phyloP scores from a whole-genome alignment of 2,888 invertebrate genomes.

The Seira musarum region DNA sequence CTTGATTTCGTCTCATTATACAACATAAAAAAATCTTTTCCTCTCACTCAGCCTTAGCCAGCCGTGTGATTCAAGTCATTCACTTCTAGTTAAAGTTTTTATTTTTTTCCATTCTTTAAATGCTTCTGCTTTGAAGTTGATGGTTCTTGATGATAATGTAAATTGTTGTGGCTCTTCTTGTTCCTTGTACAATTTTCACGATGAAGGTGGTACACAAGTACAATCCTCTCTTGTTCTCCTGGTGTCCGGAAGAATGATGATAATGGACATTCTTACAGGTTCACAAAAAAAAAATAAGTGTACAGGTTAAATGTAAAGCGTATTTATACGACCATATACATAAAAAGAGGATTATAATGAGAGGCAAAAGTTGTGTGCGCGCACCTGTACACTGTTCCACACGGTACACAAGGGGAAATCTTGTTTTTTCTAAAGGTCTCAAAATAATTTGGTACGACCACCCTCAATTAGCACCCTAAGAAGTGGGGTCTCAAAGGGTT shows the following conservation, averaged over 20 bases:
- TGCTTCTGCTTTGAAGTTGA: conserved; percentile 7
- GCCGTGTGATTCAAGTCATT: too few species aligned
- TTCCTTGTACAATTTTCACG: too few species aligned
- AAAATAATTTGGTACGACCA: conserved; percentile 68
- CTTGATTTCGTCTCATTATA: conserved; percentile 43
- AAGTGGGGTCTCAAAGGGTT: conserved; percentile 65
- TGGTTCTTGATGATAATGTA: conserved; percentile 32
- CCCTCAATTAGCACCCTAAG: conserved; percentile 69
- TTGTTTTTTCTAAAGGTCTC: conserved; percentile 39
- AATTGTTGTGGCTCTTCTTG: conserved; percentile 20
- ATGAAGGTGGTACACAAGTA: conserved; percentile 22
- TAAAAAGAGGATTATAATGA: background rate
- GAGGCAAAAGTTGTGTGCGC: background rate
- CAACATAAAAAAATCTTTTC: conserved; percentile 55
- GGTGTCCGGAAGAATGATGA: conserved; percentile 42
- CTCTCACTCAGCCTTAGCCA: too few species aligned
- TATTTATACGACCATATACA: background rate
- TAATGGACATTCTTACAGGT: background rate
- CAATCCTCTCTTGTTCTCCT: background rate
- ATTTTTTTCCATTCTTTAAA: too few species aligned
- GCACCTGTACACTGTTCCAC: conserved; percentile 43
- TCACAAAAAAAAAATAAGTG: too few species aligned
- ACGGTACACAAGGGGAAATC: background rate
- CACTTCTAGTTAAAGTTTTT: too few species aligned
- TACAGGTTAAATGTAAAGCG: background rate